Evolutionary conservation across 2,797 vertebrate species (phyloP), one percentile per base, ranked within the genome.

Genomic region (Ctenochaetus hawaiiensis): DNA sequence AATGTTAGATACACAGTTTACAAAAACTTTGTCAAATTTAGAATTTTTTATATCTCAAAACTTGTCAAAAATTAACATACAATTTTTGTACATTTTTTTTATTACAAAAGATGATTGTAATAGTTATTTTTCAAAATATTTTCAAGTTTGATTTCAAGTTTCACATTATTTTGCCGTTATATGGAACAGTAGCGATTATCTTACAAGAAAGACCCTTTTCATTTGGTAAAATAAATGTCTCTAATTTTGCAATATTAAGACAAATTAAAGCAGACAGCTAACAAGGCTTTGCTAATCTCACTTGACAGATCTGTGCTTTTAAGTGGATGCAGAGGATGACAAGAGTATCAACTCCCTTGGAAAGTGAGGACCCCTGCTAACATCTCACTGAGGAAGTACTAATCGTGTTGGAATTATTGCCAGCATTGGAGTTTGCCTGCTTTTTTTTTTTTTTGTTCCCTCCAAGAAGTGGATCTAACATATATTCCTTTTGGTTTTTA

Each of bases 391-490:
- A 73, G 92, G 88, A 93, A 82, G 30, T 89, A 90, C 65, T 65
- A 44, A 61, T 78, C 23, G 23, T 64, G 70, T 72, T 77, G 71
- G 90, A 89, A 93, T 89, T 93, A 92, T 63, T 74, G 60, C 51
- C 70, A 77, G 71, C 0, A 23, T 26, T 65, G 77, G 78, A 84
- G 34, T 72, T 69, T 2, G 11, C 23, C 59, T 22, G 20, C 37
- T 51, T 54, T 0, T 54, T 76, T 70, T 64, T 56, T 22, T 67
- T 23, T 75, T 51, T n/a, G 8, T 20, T 8, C 22, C 5, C 23
- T 61, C 44, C 11, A 41, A 80, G 12, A 23, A 41, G 75, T 56
- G 57, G 77, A 69, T 61, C 41, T 63, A 9, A 45, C n/a, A 61
- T 26, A 52, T 23, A 16, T 41, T 64, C 6, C 13, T 44, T 82